phyloP scores from a whole-genome alignment of 2,113 vertebrate genomes.

The Coreoperca whiteheadi region DNA sequence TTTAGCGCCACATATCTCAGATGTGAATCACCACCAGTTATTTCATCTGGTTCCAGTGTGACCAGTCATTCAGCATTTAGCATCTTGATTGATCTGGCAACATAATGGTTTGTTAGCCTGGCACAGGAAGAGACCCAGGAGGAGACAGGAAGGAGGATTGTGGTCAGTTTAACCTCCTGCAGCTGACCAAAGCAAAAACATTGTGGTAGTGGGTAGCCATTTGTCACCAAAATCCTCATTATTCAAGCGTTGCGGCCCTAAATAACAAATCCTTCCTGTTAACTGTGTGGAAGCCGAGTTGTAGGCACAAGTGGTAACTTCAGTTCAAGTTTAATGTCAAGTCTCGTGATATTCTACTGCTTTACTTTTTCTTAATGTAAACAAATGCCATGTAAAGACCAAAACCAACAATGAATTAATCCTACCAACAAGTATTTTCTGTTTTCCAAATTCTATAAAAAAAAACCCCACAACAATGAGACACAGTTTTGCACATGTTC shows the following conservation, averaged over 20 bases:
- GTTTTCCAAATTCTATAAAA: not conserved
- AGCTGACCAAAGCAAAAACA: conserved; percentile 54
- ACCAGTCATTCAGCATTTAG: conserved; percentile 62
- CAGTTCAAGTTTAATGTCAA: not conserved
- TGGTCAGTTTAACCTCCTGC: conserved; percentile 58
- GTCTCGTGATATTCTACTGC: not conserved
- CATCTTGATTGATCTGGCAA: conserved; percentile 63
- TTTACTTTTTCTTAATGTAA: not conserved
- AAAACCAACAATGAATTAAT: not conserved
- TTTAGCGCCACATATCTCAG: conserved; percentile 38
- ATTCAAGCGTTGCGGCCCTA: not conserved
- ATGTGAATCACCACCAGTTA: conserved; percentile 54
- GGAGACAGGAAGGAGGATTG: conserved; percentile 61
- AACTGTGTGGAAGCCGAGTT: not conserved
- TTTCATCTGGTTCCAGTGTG: conserved; percentile 59
- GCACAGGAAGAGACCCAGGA: conserved; percentile 57
- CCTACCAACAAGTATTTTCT: not conserved
- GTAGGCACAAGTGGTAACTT: not conserved
- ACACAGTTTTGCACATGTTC: not conserved
- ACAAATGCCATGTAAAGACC: not conserved
- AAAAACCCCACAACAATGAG: not conserved
- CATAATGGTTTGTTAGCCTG: conserved; percentile 67
- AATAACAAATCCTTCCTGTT: conserved; percentile 1
- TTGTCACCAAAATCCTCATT: conserved; percentile 15
- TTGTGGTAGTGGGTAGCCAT: conserved; percentile 22